phyloP scores from a whole-genome alignment of 30 jellyfish, hydroid and myxozoan genomes.

The Chrysaora quinquecirrha region DNA sequence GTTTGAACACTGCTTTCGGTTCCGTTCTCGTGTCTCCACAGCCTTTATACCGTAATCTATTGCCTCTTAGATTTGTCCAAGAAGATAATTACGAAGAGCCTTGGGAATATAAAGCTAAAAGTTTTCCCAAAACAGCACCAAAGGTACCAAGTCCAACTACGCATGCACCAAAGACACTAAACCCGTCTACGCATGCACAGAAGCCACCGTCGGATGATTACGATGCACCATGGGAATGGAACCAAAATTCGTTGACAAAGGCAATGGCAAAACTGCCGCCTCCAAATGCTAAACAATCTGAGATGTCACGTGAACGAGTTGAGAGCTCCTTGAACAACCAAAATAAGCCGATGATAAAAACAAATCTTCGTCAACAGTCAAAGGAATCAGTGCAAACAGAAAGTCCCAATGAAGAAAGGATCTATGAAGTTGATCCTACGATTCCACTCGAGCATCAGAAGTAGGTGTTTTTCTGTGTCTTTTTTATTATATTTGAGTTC shows the following conservation, averaged over 20 bases:
- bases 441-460: constrained; percentile 87
- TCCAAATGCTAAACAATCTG: constrained; percentile 52
- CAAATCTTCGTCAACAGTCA: constrained; percentile 46
- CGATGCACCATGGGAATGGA: constrained; percentile 99
- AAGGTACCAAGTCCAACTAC: constrained; percentile 36
- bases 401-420: not conserved
- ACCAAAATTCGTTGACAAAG: constrained; percentile 33
- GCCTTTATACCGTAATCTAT: no score
- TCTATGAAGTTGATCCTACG: constrained; percentile 84
- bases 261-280: constrained; percentile 65
- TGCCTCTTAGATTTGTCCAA: not conserved
- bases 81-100: constrained; percentile 70
- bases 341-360: constrained; percentile 1
- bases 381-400: not conserved
- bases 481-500: no score
- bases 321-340: constrained; percentile 43
- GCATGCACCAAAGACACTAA: constrained; percentile 36
- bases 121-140: constrained; percentile 34
- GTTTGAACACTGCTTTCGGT: no score
- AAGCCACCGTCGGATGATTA: constrained; percentile 68
- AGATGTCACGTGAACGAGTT: constrained; percentile 34
- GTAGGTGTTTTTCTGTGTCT: no score
- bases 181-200: constrained; percentile 1
- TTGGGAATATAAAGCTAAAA: constrained; percentile 61
- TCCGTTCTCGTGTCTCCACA: no score